phyloP scores from a whole-genome alignment of 2,888 invertebrate species.

The Antheraea assamensis region DNA sequence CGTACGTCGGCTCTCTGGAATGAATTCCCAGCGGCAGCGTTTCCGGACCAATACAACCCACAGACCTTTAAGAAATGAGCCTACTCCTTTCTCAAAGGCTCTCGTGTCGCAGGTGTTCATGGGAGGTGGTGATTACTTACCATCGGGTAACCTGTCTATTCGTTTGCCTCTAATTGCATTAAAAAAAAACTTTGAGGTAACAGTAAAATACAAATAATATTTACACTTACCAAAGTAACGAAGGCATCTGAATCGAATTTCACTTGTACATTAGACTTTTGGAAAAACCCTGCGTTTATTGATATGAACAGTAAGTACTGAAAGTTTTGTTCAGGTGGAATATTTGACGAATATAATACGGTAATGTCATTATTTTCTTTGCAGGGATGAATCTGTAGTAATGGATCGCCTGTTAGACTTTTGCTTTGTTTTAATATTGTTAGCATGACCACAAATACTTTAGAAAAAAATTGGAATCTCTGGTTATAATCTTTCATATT shows the following conservation, averaged over 20 bases:
- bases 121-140: too few species aligned
- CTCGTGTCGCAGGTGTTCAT: too few species aligned
- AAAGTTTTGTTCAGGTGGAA: conserved; percentile 44
- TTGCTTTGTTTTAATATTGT: conserved; percentile 2
- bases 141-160: too few species aligned
- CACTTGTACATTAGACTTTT: conserved; percentile 26
- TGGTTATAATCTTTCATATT: not conserved
- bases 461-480: not conserved
- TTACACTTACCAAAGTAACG: conserved; percentile 38
- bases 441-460: conserved; percentile 9
- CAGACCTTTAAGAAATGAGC: too few species aligned
- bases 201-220: not conserved
- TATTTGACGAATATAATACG: conserved; percentile 32
- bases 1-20: too few species aligned
- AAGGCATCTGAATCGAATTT: conserved; percentile 41
- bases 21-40: too few species aligned
- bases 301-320: conserved; percentile 33
- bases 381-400: conserved; percentile 31
- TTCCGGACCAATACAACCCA: too few species aligned
- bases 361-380: conserved; percentile 29
- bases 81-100: too few species aligned
- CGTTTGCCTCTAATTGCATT: too few species aligned
- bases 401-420: conserved; percentile 21
- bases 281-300: conserved; percentile 27
- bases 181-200: too few species aligned